phyloP scores from a whole-genome alignment of 2,888 invertebrate genomes.

The Zootermopsis nevadensis region DNA sequence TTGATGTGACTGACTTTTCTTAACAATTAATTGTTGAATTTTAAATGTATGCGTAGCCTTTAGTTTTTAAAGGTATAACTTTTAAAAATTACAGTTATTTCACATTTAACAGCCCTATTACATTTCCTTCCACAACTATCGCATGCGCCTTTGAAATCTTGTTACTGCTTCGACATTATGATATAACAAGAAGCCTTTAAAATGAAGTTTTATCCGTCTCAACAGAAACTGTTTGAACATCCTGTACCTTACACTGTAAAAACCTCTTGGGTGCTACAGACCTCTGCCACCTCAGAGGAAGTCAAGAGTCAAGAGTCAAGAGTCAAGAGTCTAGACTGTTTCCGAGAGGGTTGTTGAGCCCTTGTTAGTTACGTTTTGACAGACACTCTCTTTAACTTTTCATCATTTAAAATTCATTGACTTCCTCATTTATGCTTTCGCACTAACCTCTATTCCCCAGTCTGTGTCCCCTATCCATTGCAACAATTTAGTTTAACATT shows the following conservation, averaged over 20 bases:
- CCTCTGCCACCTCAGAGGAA: background rate
- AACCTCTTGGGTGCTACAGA: background rate
- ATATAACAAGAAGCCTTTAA: too few species aligned
- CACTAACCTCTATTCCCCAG: background rate
- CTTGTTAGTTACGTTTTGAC: conserved; percentile 13
- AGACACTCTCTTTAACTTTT: conserved; percentile 10
- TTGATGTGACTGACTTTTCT: too few species aligned
- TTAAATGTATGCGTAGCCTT: too few species aligned
- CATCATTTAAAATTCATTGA: conserved; percentile 23
- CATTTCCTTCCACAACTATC: too few species aligned
- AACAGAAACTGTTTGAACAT: background rate
- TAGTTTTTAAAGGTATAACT: too few species aligned
- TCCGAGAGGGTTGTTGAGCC: conserved; percentile 14
- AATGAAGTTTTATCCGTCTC: too few species aligned
- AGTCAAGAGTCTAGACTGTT: background rate
- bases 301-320: background rate
- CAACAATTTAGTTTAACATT: conserved; percentile 23
- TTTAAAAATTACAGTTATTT: too few species aligned
- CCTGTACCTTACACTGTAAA: background rate
- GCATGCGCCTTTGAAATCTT: too few species aligned
- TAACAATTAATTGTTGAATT: too few species aligned
- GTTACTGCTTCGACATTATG: too few species aligned
- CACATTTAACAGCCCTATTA: too few species aligned
- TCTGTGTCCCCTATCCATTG: background rate
- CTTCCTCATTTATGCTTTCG: background rate